Base-by-base conservation (phyloP, 35 echinoderm and acorn worm species). In the Ophioderma brevispina region DNA sequence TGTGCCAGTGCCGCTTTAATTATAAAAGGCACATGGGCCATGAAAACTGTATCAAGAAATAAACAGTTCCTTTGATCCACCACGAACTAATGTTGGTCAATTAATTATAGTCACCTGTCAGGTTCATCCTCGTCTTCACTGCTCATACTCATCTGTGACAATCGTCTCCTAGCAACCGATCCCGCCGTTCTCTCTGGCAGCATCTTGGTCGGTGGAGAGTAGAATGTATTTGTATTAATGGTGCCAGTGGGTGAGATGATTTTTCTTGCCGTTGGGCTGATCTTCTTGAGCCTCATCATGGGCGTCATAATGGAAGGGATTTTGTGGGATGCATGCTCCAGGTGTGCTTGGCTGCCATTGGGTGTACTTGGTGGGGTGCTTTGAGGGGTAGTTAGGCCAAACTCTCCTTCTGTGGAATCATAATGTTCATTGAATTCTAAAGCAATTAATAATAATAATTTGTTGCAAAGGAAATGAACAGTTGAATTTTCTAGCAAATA, bases 141-240 rank as follows among this genome's bases (percentile, higher is more conserved):
- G 25, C 49, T 79, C 11, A 50, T 23, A 34, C 89, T 90, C 39
- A 89, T 77, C 80, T 95, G 94, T 64, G 94, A 95, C 19, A 95
- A 70, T 49, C 94, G 40, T 31, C 94, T 78, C 33, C 85, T 87
- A 37, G 89, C 85, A 25, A 95, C 50, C 3, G 87, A 52, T 36
- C 89, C 88, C 30, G 89, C 89, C 52, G 76, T 83, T 76, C 86
- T 91, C 30, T 87, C 89, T 1, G 59, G 55, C 77, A 1, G 36
- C 38, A 43, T 88, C 39, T n/a, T 36, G 55, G 11, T 76, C 64
- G 38, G 84, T 38, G 43, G 25, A 37, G 43, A 19, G 38, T 31
- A 40, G 78, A 70, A 30, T 36, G 80, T 31, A 31, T 59, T 85
- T 25, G 83, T 37, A 49, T 59, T 85, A 55, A 85, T 32, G 32